phyloP scores from a whole-genome alignment of 2,113 vertebrate genomes.

The Emydura subglobosa region DNA sequence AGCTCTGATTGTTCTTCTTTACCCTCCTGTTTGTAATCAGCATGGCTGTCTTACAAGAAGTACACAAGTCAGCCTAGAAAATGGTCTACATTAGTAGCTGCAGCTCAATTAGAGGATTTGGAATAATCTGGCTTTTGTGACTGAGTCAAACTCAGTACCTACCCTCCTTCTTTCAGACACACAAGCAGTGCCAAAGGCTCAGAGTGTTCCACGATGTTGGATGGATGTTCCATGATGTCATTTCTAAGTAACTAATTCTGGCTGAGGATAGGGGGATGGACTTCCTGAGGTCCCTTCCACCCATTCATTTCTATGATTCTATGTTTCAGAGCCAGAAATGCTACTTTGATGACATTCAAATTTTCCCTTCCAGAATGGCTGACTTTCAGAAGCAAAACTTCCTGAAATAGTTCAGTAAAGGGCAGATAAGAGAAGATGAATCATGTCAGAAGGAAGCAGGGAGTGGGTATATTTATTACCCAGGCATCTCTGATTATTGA shows the following conservation, averaged over 20 bases:
- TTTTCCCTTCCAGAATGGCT: neutral
- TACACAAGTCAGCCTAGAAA: neutral
- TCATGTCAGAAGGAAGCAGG: neutral
- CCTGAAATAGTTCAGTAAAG: neutral
- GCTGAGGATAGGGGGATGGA: too few relatives aligned
- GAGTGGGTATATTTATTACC: neutral
- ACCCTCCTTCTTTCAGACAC: neutral
- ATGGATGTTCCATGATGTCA: neutral
- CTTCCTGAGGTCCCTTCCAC: neutral
- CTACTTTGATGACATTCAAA: neutral
- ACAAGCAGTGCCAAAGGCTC: neutral
- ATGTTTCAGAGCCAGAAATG: neutral
- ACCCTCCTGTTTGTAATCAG: neutral
- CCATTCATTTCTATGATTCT: neutral
- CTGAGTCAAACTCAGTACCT: neutral
- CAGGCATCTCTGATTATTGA: neutral
- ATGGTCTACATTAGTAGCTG: neutral
- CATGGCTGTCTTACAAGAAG: neutral
- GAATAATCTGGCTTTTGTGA: accelerated
- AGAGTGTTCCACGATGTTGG: neutral
- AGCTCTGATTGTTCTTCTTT: neutral
- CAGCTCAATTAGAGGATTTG: neutral
- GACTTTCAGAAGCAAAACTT: neutral
- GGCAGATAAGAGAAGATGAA: neutral
- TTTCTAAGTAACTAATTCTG: neutral